A percentile compares a stretch with the other conserved stretches of the same genome.
Evolutionary conservation across 2,888 invertebrate species (phyloP).

Genomic region (Rutpela maculata): DNA sequence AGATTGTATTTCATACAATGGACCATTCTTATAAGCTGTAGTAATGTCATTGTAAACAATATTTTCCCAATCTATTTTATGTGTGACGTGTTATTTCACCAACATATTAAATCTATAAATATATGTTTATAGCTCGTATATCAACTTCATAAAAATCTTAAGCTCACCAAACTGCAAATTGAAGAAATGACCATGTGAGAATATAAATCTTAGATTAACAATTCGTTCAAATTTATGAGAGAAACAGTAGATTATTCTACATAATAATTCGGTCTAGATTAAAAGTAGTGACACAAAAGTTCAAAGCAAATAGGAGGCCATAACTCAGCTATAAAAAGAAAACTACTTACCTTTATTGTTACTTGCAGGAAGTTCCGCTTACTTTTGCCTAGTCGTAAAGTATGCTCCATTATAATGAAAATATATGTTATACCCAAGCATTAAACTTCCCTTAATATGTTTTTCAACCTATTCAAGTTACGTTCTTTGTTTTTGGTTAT

Average conservation of each 20-base stretch:
- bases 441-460: not conserved
- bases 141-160: not conserved
- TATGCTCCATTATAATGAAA: not conserved
- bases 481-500: constrained; percentile 9
- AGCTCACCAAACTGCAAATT: not conserved
- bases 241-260: too few species aligned
- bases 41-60: too few species aligned
- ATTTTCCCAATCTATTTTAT: too few species aligned
- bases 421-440: not conserved
- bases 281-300: not conserved
- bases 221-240: too few species aligned
- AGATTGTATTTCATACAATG: too few species aligned
- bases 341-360: not conserved
- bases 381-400: not conserved
- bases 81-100: too few species aligned
- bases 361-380: not conserved
- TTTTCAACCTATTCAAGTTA: constrained; percentile 1
- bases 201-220: not conserved
- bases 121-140: too few species aligned
- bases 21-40: too few species aligned
- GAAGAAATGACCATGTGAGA: not conserved
- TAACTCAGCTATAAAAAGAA: not conserved
- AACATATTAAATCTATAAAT: too few species aligned
- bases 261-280: not conserved
- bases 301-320: not conserved